Conservation (phyloP, 1,140 invertebrate species). For the Tetragnatha versicolor region DNA sequence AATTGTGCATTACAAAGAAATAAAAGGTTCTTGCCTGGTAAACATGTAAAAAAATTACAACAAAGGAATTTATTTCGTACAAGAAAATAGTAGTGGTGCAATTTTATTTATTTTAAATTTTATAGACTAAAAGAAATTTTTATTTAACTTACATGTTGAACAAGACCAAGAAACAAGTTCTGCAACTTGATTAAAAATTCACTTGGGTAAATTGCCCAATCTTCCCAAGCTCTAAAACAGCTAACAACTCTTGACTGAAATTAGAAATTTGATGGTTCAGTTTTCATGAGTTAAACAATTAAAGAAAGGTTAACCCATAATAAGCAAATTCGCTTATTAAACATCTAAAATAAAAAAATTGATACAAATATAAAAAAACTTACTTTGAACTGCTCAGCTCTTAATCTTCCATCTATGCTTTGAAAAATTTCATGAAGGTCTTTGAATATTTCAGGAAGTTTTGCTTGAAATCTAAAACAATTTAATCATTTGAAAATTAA, state of each 20-base stretch:
- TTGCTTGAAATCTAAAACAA: conserved; percentile 78
- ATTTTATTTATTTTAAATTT: too few species aligned
- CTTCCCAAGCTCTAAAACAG: conserved; percentile 96
- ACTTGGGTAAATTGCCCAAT: conserved; percentile 95
- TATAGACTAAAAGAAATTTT: too few species aligned
- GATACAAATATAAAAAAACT: background rate
- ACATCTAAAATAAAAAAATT: background rate
- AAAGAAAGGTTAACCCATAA: too few species aligned
- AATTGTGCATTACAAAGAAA: too few species aligned
- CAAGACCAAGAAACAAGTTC: conserved; percentile 85
- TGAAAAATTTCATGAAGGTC: conserved; percentile 80
- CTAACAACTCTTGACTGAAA: conserved; percentile 83
- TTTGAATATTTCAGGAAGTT: conserved; percentile 86
- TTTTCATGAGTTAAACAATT: background rate
- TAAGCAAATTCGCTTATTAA: background rate
- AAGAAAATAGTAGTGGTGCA: too few species aligned
- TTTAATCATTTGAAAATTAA: background rate
- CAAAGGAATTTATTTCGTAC: too few species aligned
- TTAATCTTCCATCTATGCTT: conserved; percentile 83
- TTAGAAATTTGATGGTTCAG: background rate
- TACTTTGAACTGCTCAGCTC: conserved; percentile 92
- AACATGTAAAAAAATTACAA: too few species aligned
- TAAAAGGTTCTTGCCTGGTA: too few species aligned
- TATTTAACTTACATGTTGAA: conserved; percentile 59
- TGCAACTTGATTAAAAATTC: conserved; percentile 91